These are phyloP conservation scores for Cancer borealis DNA, from an alignment of 2,888 invertebrate genomes.

Conservation along the genomic window DNA sequence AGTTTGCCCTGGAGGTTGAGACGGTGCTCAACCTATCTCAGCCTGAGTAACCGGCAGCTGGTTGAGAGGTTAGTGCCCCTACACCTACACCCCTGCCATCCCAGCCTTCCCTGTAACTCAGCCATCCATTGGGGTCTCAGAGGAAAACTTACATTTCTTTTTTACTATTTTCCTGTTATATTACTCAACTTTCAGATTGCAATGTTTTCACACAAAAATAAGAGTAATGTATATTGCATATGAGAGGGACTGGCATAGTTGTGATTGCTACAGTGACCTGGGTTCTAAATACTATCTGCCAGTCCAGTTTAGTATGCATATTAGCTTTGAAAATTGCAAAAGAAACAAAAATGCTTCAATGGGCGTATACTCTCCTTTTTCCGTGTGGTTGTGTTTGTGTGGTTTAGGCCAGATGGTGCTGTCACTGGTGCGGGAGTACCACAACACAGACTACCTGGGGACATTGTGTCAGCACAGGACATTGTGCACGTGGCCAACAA, in stretches of 20 bases:
- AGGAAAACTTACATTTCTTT: neutral
- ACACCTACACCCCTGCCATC: neutral
- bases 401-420: conserved; percentile 94
- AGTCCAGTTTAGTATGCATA: no score
- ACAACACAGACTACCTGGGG: conserved; percentile 89
- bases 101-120: neutral
- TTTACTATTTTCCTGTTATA: neutral
- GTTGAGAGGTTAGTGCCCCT: conserved; percentile 84
- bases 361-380: neutral
- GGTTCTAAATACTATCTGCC: no score
- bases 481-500: conserved; percentile 96
- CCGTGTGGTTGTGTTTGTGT: neutral
- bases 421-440: conserved; percentile 91
- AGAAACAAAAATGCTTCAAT: neutral
- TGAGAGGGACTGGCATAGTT: no score
- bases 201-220: no score
- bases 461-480: conserved; percentile 91
- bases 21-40: conserved; percentile 97
- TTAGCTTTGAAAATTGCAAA: neutral
- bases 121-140: neutral
- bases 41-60: conserved; percentile 97
- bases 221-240: no score
- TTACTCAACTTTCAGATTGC: no score
- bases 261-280: no score
- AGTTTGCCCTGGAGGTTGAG: conserved; percentile 98